Evolutionary conservation across 2,888 invertebrate genomes (phyloP), one percentile per base, ranked within the genome.

Genomic region (Dorcus hopei): DNA sequence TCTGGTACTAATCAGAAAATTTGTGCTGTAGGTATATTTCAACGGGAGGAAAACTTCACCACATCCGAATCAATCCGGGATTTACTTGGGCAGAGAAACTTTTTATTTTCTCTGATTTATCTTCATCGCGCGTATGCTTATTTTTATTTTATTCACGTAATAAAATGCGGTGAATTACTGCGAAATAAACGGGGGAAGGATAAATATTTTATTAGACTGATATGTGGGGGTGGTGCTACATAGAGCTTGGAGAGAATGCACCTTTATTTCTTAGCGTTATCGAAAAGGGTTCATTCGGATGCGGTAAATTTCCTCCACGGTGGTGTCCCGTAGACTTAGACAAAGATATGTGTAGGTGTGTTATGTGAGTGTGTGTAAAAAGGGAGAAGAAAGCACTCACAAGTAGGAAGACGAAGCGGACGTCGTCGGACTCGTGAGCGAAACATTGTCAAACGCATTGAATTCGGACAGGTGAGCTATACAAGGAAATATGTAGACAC

Each of bases 371-470:
- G 9, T 49, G 49, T 50, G 19, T 19, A 19, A 38, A 41, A 57
- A 48, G 43, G 48, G 42, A 58, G 49, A 49, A 49, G 49, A 58
- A 42, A 57, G 40, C 45, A 45, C 45, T 45, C 42, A 23, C 45
- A 23, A 45, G 45, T 11, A 11, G 9, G 45, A 45, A n/a, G 45
- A 45, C 45, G 9, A 16, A 19, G 16, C 14, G 9, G 9, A 19
- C 16, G 49, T 49, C 53, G 49, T 49, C 53, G 53, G 9, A 58
- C 55, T 48, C 42, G 51, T 45, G 49, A 61, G 54, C 19, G 61
- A 59, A 64, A 70, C 63, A 74, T 72, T 73, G 72, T 71, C 73
- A 71, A 69, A 70, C 72, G 72, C 72, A 63, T 65, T 69, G 68
- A 73, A 72, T 72, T 72, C 71, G 71, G 72, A 68, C 65, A 62